Base-by-base conservation (phyloP, 1,140 invertebrate genomes). In the Papilio xuthus region DNA sequence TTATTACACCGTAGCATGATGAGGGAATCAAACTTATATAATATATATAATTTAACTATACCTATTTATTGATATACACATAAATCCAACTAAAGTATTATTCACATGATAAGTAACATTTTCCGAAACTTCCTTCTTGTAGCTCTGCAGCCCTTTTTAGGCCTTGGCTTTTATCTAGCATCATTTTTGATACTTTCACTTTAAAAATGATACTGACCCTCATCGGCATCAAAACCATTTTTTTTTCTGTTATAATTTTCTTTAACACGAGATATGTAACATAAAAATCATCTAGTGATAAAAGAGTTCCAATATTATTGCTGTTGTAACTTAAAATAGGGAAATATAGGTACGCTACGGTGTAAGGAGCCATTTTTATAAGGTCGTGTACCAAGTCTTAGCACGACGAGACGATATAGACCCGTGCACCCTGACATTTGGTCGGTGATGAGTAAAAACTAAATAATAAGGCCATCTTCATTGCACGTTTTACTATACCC, bases 391-490 rank as follows among this genome's bases (percentile, higher is more conserved):
- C 74, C 72, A 67, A 73, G 79, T 60, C 81, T 76, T 78, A 20
- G 53, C 78, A 76, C 75, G 77, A 76, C 63, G 37, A 80, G 70
- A 71, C 23, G 23, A 63, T 50, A 50, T 63, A 73, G 73, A 75
- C 73, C 73, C 15, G 50, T 56, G 74, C 80, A 79, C 83, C 80
- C 20, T 85, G 83, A 85, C 83, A 85, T 85, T 85, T 85, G 81
- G 77, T 70, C 60, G 74, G 60, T 56, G 70, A 74, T 78, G 56
- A 73, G 76, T 80, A 82, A 82, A 82, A 82, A 79, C 76, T 74
- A 56, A 60, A 76, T 60, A 76, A 32, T 74, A 74, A 56, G 72
- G 26, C n/a, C 42, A 23, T 76, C 74, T 76, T 32, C 50, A 53
- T 26, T 76, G n/a, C 20, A 20, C n/a, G 20, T 50, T 28, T 23